These are phyloP conservation scores for Anticlea derivata DNA, from an alignment of 2,888 invertebrate genomes.

Conservation along the genomic window DNA sequence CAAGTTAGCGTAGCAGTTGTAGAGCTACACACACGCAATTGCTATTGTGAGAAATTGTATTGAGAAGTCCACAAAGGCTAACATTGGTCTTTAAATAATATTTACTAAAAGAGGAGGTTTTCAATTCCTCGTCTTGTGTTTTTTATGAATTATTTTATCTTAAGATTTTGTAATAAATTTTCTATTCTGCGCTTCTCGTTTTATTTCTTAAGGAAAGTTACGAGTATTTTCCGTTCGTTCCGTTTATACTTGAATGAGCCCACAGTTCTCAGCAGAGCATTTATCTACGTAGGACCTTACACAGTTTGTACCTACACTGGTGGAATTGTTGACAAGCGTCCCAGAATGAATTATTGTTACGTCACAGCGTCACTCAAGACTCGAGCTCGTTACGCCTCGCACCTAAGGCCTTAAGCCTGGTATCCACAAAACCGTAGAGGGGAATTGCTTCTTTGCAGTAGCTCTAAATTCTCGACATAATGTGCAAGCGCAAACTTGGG, in stretches of 20 bases:
- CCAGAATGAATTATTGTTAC: constrained; percentile 50
- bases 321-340: constrained; percentile 45
- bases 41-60: too few relatives aligned
- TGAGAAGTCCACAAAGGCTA: too few relatives aligned
- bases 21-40: too few relatives aligned
- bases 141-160: too few relatives aligned
- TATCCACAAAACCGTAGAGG: constrained; percentile 9
- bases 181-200: too few relatives aligned
- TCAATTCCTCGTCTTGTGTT: too few relatives aligned
- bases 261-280: constrained; percentile 5
- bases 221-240: not conserved
- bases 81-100: too few relatives aligned
- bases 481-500: not conserved
- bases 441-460: not conserved
- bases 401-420: constrained; percentile 24
- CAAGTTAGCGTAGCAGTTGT: too few relatives aligned
- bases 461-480: not conserved
- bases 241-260: not conserved
- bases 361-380: constrained; percentile 43
- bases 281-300: constrained; percentile 10
- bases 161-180: too few relatives aligned
- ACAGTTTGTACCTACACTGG: constrained; percentile 34
- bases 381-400: constrained; percentile 42
- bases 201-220: too few relatives aligned
- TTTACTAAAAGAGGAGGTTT: too few relatives aligned